Evolutionary conservation across 2,797 vertebrate genomes (phyloP).

Genomic region (Pangasius larnaudii): DNA sequence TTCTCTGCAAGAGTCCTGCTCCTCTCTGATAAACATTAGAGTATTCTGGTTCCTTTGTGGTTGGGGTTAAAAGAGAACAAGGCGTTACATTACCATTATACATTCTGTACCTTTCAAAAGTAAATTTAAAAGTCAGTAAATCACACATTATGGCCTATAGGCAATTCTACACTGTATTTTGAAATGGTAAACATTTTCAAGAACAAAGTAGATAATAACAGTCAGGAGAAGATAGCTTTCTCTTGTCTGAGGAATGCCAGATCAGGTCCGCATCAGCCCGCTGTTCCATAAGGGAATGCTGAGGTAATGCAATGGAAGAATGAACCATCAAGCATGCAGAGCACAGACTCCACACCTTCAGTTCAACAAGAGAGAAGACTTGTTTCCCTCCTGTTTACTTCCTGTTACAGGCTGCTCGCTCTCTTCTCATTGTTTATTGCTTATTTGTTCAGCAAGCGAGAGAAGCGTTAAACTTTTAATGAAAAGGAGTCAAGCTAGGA

Average conservation of each 20-base stretch:
- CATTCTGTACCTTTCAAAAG: conserved; percentile 20
- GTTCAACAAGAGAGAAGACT: conserved; percentile 73
- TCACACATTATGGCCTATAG: conserved; percentile 28
- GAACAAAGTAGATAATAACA: conserved; percentile 44
- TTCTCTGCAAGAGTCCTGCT: conserved; percentile 83
- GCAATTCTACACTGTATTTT: conserved; percentile 6
- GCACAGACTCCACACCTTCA: conserved; percentile 70
- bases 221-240: conserved; percentile 44
- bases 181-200: conserved; percentile 46
- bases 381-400: conserved; percentile 62
- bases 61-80: conserved; percentile 79
- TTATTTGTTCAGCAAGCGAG: conserved; percentile 49
- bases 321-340: conserved; percentile 72
- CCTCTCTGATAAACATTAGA: conserved; percentile 86
- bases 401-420: conserved; percentile 7
- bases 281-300: conserved; percentile 72
- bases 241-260: conserved; percentile 37
- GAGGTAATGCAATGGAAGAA: conserved; percentile 73
- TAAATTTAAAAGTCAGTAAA: neutral
- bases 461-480: conserved; percentile 68
- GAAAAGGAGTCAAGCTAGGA: conserved; percentile 51
- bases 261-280: conserved; percentile 46
- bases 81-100: conserved; percentile 68
- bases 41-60: conserved; percentile 85
- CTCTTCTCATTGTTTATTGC: conserved; percentile 48